A percentile compares a stretch with the other conserved stretches of the same genome.
phyloP scores from a whole-genome alignment of 1,140 invertebrate species.

The Zophobas atratus region DNA sequence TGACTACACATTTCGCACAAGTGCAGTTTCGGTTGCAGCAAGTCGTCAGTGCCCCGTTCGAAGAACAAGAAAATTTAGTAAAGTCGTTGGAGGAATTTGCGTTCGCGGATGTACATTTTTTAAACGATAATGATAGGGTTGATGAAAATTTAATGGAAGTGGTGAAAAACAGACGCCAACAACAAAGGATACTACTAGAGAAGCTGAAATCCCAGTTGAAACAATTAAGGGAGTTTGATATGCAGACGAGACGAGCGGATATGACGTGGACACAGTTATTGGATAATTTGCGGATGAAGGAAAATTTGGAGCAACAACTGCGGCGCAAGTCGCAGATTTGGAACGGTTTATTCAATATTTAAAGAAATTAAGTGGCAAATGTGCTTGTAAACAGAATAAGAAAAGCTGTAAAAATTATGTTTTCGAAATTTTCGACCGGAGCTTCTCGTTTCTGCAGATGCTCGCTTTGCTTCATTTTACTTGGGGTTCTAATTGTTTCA shows the following conservation, averaged over 20 bases:
- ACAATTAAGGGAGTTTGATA: constrained; percentile 5
- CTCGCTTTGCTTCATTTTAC: constrained; percentile 94
- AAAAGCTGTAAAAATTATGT: constrained; percentile 69
- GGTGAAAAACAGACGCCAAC: constrained; percentile 75
- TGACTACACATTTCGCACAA: constrained; percentile 98
- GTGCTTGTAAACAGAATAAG: constrained; percentile 51
- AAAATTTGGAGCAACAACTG: constrained; percentile 92
- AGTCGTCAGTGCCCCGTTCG: constrained; percentile 87
- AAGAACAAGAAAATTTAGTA: constrained; percentile 90
- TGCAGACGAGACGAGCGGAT: constrained; percentile 70
- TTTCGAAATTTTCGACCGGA: constrained; percentile 84
- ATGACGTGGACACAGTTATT: constrained; percentile 83
- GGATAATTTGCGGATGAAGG: constrained; percentile 95
- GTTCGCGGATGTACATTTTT: constrained; percentile 91
- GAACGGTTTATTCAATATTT: constrained; percentile 81
- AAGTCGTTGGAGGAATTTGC: constrained; percentile 97
- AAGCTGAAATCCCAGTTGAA: constrained; percentile 89
- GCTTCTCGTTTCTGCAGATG: constrained; percentile 90
- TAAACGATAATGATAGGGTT: constrained; percentile 60
- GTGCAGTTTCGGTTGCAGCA: constrained; percentile 95
- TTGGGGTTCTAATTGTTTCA: constrained; percentile 82
- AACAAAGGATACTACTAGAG: constrained; percentile 89
- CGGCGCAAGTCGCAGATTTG: constrained; percentile 96
- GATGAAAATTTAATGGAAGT: constrained; percentile 53
- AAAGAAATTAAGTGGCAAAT: constrained; percentile 3